phyloP scores from a whole-genome alignment of 2,113 vertebrate species.

The Gobio gobio region DNA sequence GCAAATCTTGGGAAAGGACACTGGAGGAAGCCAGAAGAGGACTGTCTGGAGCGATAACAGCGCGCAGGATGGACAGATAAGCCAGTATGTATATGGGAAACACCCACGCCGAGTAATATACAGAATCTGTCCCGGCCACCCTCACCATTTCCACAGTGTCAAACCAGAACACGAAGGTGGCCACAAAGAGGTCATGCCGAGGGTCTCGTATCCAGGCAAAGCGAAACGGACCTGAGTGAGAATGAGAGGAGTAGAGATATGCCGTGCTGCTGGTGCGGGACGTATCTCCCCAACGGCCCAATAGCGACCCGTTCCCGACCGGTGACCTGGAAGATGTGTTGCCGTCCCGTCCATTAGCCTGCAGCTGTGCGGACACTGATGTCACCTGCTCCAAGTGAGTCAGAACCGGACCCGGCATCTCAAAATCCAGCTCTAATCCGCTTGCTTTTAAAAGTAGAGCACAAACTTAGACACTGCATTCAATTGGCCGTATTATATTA shows the following conservation, averaged over 20 bases:
- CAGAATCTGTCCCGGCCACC: conserved; percentile 58
- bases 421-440: conserved; percentile 60
- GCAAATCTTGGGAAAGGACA: conserved; percentile 78
- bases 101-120: conserved; percentile 79
- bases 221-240: conserved; percentile 57
- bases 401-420: conserved; percentile 64
- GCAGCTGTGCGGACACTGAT: conserved; percentile 66
- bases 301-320: conserved; percentile 50
- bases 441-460: conserved; percentile 58
- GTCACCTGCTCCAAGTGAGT: conserved; percentile 71
- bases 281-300: conserved; percentile 41
- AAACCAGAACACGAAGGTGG: conserved; percentile 79
- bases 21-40: conserved; percentile 69
- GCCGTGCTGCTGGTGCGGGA: conserved; percentile 29
- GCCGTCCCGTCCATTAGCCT: conserved; percentile 52
- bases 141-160: conserved; percentile 83
- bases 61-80: conserved; percentile 76
- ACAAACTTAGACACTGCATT: conserved; percentile 3
- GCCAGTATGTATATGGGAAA: conserved; percentile 78
- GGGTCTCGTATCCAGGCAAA: conserved; percentile 68
- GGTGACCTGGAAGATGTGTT: conserved; percentile 38
- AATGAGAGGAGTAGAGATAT: conserved; percentile 66
- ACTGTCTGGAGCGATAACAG: conserved; percentile 71
- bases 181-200: conserved; percentile 71
- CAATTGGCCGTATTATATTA: neutral